These are phyloP conservation scores for Sturnira hondurensis DNA, from an alignment of 2,113 vertebrate genomes.

Conservation along the genomic window DNA sequence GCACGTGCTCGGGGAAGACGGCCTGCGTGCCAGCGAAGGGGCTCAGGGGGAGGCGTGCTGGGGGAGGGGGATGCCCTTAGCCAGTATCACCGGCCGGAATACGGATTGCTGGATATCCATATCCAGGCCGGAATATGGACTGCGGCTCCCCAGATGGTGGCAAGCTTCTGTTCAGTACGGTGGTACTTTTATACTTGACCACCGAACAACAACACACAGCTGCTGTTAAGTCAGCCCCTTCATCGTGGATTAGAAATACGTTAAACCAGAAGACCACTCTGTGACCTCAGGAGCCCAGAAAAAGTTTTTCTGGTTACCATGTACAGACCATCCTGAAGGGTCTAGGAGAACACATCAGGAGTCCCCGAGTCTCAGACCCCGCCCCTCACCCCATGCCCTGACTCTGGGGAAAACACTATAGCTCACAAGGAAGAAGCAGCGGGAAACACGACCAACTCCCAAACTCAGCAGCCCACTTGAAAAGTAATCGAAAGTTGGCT, in stretches of 20 bases:
- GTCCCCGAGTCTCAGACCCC: neutral
- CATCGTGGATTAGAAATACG: neutral
- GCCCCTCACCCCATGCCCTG: too few species aligned
- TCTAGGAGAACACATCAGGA: neutral
- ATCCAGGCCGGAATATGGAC: neutral
- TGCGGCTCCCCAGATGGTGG: neutral
- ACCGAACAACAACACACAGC: neutral
- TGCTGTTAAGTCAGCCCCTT: neutral
- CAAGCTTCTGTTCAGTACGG: neutral
- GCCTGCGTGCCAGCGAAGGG: neutral
- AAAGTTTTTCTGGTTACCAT: neutral
- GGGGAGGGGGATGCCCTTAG: neutral
- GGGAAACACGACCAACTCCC: neutral
- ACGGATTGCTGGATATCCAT: too few species aligned
- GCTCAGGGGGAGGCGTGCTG: rapidly evolving
- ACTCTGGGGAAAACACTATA: neutral
- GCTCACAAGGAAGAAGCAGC: neutral
- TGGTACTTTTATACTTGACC: neutral
- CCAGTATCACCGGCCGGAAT: neutral
- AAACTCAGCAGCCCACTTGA: neutral
- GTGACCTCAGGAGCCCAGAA: neutral
- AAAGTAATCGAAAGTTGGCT: neutral
- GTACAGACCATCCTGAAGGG: neutral
- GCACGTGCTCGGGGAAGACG: neutral
- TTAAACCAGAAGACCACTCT: neutral